A percentile compares a stretch with the other conserved stretches of the same genome.
Evolutionary conservation across 2,797 vertebrate species (phyloP).

Genomic region (Gadopsis bispinosus): DNA sequence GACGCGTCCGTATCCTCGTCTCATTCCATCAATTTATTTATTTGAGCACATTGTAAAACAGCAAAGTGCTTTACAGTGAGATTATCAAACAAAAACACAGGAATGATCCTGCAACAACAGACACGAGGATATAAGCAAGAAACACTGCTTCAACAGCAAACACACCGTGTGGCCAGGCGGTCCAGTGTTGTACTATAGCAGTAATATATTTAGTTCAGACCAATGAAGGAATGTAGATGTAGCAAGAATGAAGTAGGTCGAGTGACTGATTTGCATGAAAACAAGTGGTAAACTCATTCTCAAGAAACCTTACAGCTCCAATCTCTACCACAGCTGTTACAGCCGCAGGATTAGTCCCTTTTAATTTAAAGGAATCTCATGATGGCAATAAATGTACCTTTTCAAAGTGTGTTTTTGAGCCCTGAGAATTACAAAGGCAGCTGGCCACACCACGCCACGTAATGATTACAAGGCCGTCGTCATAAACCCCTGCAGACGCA

Average conservation of each 20-base stretch:
- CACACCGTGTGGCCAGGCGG: too few species aligned
- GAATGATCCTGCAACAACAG: too few species aligned
- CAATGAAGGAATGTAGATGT: neutral
- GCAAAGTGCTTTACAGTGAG: too few species aligned
- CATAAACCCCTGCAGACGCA: constrained; percentile 60
- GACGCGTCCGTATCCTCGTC: too few species aligned
- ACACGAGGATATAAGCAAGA: too few species aligned
- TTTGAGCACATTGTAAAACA: too few species aligned
- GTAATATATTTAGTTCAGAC: neutral
- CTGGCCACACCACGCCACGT: constrained; percentile 44
- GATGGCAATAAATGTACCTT: constrained; percentile 65
- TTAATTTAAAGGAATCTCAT: constrained; percentile 60
- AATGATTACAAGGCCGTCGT: constrained; percentile 70
- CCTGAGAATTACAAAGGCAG: constrained; percentile 66
- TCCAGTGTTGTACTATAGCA: neutral
- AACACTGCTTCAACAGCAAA: too few species aligned
- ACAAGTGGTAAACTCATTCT: constrained; percentile 42
- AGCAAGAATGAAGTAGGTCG: neutral
- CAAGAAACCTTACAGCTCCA: neutral
- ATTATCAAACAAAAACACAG: too few species aligned
- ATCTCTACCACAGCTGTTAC: constrained; percentile 56
- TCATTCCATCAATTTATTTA: too few species aligned
- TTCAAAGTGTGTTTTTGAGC: constrained; percentile 66
- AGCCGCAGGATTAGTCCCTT: constrained; percentile 48
- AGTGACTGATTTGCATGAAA: constrained; percentile 15